A percentile compares a stretch with the other conserved stretches of the same genome.
phyloP scores from a whole-genome alignment of 2,113 vertebrate genomes.

The Arenaria interpres region DNA sequence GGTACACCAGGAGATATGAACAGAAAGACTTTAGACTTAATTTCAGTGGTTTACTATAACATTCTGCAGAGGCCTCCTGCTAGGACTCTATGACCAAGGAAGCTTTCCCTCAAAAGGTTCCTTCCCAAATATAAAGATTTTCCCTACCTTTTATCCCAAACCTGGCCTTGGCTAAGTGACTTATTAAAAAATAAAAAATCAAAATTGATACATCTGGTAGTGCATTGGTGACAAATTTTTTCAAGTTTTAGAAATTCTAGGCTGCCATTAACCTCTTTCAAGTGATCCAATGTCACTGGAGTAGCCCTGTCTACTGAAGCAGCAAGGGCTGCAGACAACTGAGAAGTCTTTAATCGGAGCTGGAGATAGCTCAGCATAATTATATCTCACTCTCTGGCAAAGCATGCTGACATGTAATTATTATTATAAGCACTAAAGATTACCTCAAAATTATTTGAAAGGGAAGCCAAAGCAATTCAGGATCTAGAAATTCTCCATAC shows the following conservation, averaged over 20 bases:
- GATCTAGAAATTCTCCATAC: not conserved
- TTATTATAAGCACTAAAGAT: not conserved
- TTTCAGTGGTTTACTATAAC: not conserved
- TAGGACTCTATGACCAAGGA: not conserved
- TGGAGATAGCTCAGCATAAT: conserved; percentile 22
- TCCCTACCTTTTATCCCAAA: not conserved
- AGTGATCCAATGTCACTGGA: conserved; percentile 25
- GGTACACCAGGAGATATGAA: not conserved
- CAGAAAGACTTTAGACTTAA: not conserved
- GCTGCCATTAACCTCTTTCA: not conserved
- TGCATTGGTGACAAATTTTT: not conserved
- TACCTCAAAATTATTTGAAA: not conserved
- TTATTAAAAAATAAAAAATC: not conserved
- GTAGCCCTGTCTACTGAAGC: not conserved
- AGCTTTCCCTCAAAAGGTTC: not conserved
- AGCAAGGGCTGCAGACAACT: conserved; percentile 7
- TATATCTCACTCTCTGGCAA: not conserved
- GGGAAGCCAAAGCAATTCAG: not conserved
- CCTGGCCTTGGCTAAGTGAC: not conserved
- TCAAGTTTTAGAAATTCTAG: not conserved
- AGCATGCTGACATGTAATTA: conserved; percentile 8
- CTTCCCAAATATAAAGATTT: not conserved
- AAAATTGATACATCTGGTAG: not conserved
- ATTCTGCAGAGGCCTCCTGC: not conserved
- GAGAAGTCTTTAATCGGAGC: conserved; percentile 45